A percentile compares a stretch with the other conserved stretches of the same genome.
Conservation (phyloP, 2,888 invertebrate genomes). For the Teinopalpus imperialis region DNA sequence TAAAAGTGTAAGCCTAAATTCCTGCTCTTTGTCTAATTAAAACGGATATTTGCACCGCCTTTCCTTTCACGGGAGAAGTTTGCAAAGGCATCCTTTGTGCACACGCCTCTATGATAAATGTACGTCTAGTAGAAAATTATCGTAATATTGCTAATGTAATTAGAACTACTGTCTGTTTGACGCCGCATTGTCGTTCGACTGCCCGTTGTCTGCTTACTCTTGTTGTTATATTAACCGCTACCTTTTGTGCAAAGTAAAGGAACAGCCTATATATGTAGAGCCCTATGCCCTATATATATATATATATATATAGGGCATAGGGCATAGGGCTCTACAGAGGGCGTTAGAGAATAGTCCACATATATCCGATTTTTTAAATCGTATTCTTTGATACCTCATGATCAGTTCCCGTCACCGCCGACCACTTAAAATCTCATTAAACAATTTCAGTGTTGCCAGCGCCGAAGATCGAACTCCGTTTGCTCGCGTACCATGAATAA, state of each 20-base stretch:
- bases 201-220: not conserved
- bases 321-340: no score
- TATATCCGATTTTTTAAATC: no score
- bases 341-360: no score
- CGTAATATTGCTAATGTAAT: conserved; percentile 25
- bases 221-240: no score
- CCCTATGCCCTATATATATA: no score
- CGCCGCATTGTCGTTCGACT: not conserved
- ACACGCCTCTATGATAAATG: conserved; percentile 11
- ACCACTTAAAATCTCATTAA: no score
- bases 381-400: no score
- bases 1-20: conserved; percentile 23
- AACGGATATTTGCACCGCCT: conserved; percentile 25
- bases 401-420: no score
- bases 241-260: no score
- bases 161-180: conserved; percentile 9
- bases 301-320: no score
- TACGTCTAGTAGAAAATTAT: conserved; percentile 23
- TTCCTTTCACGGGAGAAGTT: conserved; percentile 16
- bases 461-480: no score
- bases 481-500: not conserved
- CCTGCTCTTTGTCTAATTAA: conserved; percentile 26
- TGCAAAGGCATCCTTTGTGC: conserved; percentile 24
- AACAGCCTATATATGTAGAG: no score
- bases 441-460: not conserved